phyloP scores from a whole-genome alignment of 2,888 invertebrate genomes.

The Lamellibrachia satsuma region DNA sequence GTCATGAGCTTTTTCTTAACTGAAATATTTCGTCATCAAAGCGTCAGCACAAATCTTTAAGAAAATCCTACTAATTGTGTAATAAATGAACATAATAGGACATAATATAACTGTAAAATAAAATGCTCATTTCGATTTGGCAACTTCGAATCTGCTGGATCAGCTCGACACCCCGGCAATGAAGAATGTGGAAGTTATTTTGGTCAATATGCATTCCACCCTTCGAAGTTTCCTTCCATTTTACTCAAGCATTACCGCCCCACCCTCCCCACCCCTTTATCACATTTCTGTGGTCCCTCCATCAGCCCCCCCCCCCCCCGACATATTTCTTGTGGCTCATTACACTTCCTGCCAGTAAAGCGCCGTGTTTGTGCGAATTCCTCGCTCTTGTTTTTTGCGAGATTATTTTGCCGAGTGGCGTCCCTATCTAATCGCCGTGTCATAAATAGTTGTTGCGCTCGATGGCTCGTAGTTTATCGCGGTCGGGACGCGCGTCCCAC shows the following conservation, averaged over 20 bases:
- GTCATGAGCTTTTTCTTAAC: no score
- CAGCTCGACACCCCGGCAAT: neutral
- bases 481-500: neutral
- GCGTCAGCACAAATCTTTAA: no score
- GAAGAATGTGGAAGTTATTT: neutral
- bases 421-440: neutral
- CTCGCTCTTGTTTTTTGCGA: neutral
- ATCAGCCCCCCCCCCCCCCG: neutral
- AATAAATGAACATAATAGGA: no score
- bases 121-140: no score
- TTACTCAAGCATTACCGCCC: neutral
- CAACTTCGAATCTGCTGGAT: no score
- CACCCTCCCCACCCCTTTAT: neutral
- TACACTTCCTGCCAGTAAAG: neutral
- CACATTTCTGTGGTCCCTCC: neutral
- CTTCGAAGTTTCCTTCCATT: neutral
- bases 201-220: neutral
- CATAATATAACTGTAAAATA: no score
- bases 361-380: neutral
- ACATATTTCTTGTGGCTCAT: neutral
- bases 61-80: no score
- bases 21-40: no score
- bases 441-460: constrained; percentile 13
- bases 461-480: neutral
- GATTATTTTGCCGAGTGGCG: constrained; percentile 1